phyloP scores from a whole-genome alignment of 2,113 vertebrate species.

The Agapornis roseicollis region DNA sequence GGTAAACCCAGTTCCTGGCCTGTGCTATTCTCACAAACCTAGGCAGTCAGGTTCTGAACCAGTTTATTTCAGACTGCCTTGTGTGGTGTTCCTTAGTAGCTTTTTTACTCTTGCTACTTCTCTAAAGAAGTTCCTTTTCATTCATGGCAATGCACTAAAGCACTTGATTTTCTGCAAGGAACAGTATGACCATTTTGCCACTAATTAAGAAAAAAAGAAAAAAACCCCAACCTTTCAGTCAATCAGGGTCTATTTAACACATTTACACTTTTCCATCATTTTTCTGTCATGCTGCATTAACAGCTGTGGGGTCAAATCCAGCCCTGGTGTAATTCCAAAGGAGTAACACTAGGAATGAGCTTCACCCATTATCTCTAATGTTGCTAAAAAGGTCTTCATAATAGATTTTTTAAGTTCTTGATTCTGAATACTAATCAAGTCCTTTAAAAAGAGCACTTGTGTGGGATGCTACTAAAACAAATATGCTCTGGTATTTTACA shows the following conservation, averaged over 20 bases:
- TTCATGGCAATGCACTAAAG: background rate
- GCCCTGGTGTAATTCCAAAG: constrained; percentile 20
- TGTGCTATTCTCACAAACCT: background rate
- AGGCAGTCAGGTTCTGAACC: background rate
- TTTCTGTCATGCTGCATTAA: constrained; percentile 48
- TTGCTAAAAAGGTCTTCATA: constrained; percentile 39
- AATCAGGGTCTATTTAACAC: constrained; percentile 45
- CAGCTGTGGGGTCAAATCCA: background rate
- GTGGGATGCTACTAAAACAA: constrained; percentile 49
- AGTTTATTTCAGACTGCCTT: background rate
- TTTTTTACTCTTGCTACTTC: background rate
- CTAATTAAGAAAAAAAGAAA: constrained; percentile 12
- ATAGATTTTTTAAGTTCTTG: constrained; percentile 44
- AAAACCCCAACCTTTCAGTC: background rate
- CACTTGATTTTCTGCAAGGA: constrained; percentile 17
- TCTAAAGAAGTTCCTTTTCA: background rate
- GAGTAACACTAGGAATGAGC: constrained; percentile 11
- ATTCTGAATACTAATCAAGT: constrained; percentile 49
- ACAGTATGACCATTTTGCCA: background rate
- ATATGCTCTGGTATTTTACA: constrained; percentile 1
- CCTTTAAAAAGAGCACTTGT: constrained; percentile 36
- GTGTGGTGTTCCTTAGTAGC: background rate
- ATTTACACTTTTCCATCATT: constrained; percentile 12
- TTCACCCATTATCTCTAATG: background rate
- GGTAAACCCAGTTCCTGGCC: background rate